Evolutionary conservation across 2,888 invertebrate genomes (phyloP).

Genomic region (Lamellibrachia satsuma): DNA sequence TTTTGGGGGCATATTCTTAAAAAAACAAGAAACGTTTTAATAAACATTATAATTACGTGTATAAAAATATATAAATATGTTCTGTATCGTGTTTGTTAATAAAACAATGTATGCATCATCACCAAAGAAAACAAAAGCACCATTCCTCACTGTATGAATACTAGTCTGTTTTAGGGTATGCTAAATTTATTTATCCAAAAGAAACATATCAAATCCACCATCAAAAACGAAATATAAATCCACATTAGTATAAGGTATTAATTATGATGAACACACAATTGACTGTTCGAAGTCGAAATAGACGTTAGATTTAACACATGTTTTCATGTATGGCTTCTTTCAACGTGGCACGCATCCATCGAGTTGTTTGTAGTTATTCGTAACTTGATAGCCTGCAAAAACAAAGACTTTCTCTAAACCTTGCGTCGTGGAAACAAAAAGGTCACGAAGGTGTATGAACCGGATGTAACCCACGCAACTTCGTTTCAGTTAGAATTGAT

Average conservation of each 20-base stretch:
- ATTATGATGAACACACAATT: neutral
- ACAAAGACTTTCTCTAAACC: neutral
- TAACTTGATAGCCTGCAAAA: neutral
- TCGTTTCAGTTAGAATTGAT: neutral
- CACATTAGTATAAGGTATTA: neutral
- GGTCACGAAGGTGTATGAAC: neutral
- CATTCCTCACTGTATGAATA: too few species aligned
- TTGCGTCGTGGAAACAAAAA: neutral
- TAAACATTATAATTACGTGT: too few species aligned
- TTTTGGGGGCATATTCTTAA: too few species aligned
- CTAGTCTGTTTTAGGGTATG: too few species aligned
- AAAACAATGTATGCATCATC: too few species aligned
- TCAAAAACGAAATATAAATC: neutral
- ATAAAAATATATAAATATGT: too few species aligned
- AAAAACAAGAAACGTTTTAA: too few species aligned
- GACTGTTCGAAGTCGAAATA: neutral
- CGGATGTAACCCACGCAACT: neutral
- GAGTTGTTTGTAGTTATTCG: neutral
- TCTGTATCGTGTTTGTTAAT: too few species aligned
- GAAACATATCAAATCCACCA: neutral
- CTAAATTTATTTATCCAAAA: too few species aligned
- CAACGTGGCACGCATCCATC: neutral
- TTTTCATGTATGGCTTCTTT: too few species aligned
- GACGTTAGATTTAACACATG: neutral
- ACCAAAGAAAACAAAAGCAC: too few species aligned